Conservation (phyloP, 2,888 invertebrate species). For the Lithophane semibrunnea region DNA sequence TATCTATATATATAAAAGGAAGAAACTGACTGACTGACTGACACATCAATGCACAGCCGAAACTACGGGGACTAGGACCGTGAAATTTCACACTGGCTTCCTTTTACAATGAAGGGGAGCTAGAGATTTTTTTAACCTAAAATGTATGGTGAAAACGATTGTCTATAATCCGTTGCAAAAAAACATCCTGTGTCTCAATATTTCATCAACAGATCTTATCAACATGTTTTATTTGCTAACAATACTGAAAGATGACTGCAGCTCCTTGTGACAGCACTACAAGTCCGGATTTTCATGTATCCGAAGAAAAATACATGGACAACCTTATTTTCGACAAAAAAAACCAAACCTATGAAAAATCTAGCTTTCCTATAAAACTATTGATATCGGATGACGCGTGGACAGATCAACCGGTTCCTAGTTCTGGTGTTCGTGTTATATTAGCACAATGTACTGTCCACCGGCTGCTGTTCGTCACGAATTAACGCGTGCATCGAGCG, state of each 20-base stretch:
- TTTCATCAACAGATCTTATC: not conserved
- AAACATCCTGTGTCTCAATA: not conserved
- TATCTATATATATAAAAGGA: too few relatives aligned
- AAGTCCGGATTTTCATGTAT: too few relatives aligned
- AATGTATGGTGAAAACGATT: too few relatives aligned
- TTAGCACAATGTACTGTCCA: slow-evolving; percentile 70
- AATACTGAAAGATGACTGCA: not conserved
- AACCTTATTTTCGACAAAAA: not conserved
- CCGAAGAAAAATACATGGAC: not conserved
- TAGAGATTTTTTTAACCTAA: too few relatives aligned
- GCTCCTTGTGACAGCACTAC: too few relatives aligned
- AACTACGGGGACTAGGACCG: too few relatives aligned
- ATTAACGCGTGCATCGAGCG: slow-evolving; percentile 62
- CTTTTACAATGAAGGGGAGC: too few relatives aligned
- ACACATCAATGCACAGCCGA: too few relatives aligned
- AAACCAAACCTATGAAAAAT: not conserved
- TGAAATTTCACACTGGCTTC: too few relatives aligned
- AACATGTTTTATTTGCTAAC: not conserved
- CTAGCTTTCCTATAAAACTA: not conserved
- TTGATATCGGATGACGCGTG: not conserved
- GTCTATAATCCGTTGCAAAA: too few relatives aligned
- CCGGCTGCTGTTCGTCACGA: slow-evolving; percentile 65
- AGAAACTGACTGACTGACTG: too few relatives aligned
- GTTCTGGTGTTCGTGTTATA: slow-evolving; percentile 70
- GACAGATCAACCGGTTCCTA: slow-evolving; percentile 39